Evolutionary conservation across 1,140 invertebrate species (phyloP), one percentile per base, ranked within the genome.

Genomic region (Piezodorus guildinii): DNA sequence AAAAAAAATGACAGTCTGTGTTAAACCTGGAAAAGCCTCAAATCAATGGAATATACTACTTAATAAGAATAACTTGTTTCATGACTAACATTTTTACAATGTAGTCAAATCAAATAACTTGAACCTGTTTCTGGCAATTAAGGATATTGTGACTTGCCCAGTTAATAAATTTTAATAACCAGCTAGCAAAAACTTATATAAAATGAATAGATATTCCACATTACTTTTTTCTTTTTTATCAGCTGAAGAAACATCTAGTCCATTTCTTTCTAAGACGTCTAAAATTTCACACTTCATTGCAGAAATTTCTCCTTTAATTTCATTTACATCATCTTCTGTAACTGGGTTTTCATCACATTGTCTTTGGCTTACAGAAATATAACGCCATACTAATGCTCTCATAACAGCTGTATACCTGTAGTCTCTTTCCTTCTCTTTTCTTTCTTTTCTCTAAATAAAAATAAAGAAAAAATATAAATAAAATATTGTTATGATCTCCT

Each of bases 291-390:
- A 90, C 68, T 85, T 79, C 76, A 90, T 82, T 0, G 86, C 79
- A 0, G 85, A 87, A 17, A 95, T 85, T 69, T 94, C 91, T 70
- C 87, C 85, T 73, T 95, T 96, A 1, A 96, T 81, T 76, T 96
- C 93, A 69, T 93, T 94, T 56, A 96, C 81, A 69, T 95, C 88
- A 69, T 96, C 92, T 73, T 95, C 91, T 16, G 90, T 93, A 0
- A 95, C 89, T 0, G 82, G 78, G 68, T 83, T 82, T 68, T 87
- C 81, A 67, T 90, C 87, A 66, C 81, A 80, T 70, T 86, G 83
- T 49, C 84, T 77, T 69, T 91, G 88, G 76, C 86, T 84, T 30
- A 85, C 81, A 0, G 88, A 85, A 6, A 93, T 81, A 73, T 91
- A 92, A 1, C 90, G 78, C 88, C 90, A 91, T 19, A 92, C 85